Evolutionary conservation across 2,113 vertebrate genomes (phyloP), one percentile per base, ranked within the genome.

Genomic region (Coregonus clupeaformis): DNA sequence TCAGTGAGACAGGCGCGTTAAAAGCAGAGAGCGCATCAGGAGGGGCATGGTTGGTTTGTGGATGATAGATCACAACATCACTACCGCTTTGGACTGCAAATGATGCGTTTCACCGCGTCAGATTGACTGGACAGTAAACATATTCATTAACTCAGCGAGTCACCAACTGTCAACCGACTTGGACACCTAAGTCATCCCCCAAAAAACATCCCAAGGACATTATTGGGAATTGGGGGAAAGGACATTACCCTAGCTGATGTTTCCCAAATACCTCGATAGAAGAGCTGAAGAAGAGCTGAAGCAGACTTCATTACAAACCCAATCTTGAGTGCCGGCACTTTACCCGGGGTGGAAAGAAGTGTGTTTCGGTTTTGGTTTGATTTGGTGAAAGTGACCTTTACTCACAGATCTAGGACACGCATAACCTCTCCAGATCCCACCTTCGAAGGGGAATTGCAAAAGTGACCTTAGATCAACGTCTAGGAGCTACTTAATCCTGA

Each of bases 1-100:
- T 95, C 95, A 96, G 85, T 82, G 85, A 81, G 65, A 74, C 86
- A 81, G 79, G 65, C 70, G 80, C 72, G 81, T 93, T 93, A 90
- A 91, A 93, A 91, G 89, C 89, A 86, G 86, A 69, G 82, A 87
- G 86, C 86, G 79, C 82, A 91, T 78, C 85, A 83, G 82, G 71
- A 86, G 90, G 81, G 82, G 84, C 82, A 75, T 87, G 90, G 81
- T 74, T 89, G 87, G 82, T 74, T 89, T 87, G 82, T 5, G 67
- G 67, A 80, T 76, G 79, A 81, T 52, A 52, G 49, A 52, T 52
- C 14, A 18, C 49, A 16, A 52, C 73, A 78, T 76, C 79, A 75
- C 83, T 47, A 24, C 22, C 12, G 66, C 36, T 49, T 22, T 20
- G 62, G 79, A 79, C 73, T 79, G 66, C 72, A 86, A 90, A 91